Base-by-base conservation (phyloP, 2,113 vertebrate genomes). In the Andinoacara biseriatus region DNA sequence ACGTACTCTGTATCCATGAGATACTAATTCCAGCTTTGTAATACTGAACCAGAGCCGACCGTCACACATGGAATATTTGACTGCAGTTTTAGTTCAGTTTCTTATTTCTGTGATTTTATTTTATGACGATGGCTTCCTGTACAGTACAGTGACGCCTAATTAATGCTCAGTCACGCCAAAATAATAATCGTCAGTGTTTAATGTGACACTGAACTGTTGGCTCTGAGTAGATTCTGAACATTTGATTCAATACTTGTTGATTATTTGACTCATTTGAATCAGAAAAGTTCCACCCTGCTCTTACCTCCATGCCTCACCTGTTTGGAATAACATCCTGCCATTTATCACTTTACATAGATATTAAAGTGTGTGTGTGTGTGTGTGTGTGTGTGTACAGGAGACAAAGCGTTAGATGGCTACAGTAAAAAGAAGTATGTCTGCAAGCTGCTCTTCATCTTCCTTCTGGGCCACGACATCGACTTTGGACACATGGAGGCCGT, bases 401-500 rank as follows among this genome's bases (percentile, higher is more conserved):
- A 98, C 94, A 98, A 98, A 87, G 97, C 97, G 20, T 91, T 98
- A 89, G 97, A 98, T 9, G 97, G 97, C 84, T 98, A 98, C 92
- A 98, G 97, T 87, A 98, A 98, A 95, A 98, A 98, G 91, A 98
- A 98, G 69, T 98, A 98, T 4, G 97, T 98, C 31, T 98, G 97
- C 89, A 98, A 98, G 87, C 95, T 98, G 82, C 97, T 98, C 17
- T 98, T 98, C 94, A 98, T 98, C 92, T 98, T 98, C 90, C 96
- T 98, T 74, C 96, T 98, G 0, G 97, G 97, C 78, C 97, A 98
- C 3, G 97, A 98, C 95, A 98, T 98, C 6, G 97, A 98, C 93
- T 98, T 98, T n/a, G 97, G 97, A 69, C 97, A 98, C 93, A 98
- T 98, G 97, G 97, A 98, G 84, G 97, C 97, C 0, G 97, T 98